A percentile compares a stretch with the other conserved stretches of the same genome.
phyloP scores from a whole-genome alignment of 2,113 vertebrate genomes.

The Tonatia bakeri region DNA sequence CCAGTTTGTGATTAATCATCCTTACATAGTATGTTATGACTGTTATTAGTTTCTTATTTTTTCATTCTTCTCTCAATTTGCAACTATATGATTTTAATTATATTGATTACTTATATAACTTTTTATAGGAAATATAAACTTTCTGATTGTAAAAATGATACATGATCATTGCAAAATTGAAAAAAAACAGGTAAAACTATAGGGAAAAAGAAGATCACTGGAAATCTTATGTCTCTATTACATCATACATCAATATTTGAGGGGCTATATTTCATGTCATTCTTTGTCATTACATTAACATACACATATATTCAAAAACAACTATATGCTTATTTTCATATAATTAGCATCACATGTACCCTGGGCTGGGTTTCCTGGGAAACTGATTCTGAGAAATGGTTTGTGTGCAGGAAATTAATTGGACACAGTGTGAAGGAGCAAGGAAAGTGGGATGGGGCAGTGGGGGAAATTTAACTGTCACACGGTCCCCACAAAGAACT shows the following conservation, averaged over 20 bases:
- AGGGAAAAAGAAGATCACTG: neutral
- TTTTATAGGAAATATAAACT: neutral
- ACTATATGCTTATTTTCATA: too few relatives aligned
- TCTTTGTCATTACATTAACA: neutral
- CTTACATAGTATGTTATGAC: neutral
- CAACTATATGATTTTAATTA: neutral
- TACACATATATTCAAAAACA: neutral
- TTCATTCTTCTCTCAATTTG: neutral
- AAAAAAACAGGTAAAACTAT: neutral
- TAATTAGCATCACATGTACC: too few relatives aligned
- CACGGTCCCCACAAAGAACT: too few relatives aligned
- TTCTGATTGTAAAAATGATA: neutral
- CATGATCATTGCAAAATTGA: neutral
- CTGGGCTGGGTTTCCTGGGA: too few relatives aligned
- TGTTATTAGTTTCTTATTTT: neutral
- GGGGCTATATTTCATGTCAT: neutral
- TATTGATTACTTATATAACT: neutral
- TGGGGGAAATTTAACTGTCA: too few relatives aligned
- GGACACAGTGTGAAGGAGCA: too few relatives aligned
- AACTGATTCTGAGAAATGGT: too few relatives aligned
- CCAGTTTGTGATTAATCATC: neutral
- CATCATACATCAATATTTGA: neutral
- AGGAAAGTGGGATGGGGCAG: too few relatives aligned
- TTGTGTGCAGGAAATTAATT: too few relatives aligned
- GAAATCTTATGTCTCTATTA: neutral